These are phyloP conservation scores for Cepaea nemoralis DNA, from an alignment of 1,140 invertebrate genomes.

Conservation along the genomic window DNA sequence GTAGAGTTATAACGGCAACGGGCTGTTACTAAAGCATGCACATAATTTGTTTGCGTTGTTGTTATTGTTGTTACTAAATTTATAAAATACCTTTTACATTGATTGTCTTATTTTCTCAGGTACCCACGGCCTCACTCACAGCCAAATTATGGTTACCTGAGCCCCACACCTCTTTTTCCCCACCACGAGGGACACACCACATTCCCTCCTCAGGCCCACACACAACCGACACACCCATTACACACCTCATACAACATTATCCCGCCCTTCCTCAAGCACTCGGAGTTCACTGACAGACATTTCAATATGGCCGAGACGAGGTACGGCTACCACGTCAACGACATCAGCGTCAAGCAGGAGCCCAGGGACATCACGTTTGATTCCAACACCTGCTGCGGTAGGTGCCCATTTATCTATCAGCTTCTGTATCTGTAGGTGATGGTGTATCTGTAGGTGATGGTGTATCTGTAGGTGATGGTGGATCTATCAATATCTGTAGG, in stretches of 20 bases:
- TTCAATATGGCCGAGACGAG: slow-evolving; percentile 5
- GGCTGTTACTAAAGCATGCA: too few species aligned
- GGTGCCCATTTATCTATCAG: too few species aligned
- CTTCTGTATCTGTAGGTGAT: too few species aligned
- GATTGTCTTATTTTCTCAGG: slow-evolving; percentile 14
- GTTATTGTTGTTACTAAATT: too few species aligned
- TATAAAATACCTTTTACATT: too few species aligned
- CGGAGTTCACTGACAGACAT: not conserved
- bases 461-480: too few species aligned
- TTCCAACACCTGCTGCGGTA: slow-evolving; percentile 24
- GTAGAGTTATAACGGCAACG: too few species aligned
- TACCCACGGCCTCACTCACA: slow-evolving; percentile 9
- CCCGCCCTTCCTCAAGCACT: slow-evolving; percentile 16
- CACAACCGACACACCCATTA: not conserved
- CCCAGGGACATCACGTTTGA: slow-evolving; percentile 35
- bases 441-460: too few species aligned
- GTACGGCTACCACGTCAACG: slow-evolving; percentile 1
- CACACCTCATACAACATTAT: slow-evolving; percentile 7
- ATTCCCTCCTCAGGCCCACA: slow-evolving; percentile 18
- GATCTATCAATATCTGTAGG: too few species aligned
- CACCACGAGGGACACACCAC: slow-evolving; percentile 13
- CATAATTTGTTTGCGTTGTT: too few species aligned
- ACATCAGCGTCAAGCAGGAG: slow-evolving; percentile 32
- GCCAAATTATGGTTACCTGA: slow-evolving; percentile 22
- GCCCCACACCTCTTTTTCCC: slow-evolving; percentile 4